Evolutionary conservation across 1,140 invertebrate species (phyloP).

Genomic region (Linepithema humile): DNA sequence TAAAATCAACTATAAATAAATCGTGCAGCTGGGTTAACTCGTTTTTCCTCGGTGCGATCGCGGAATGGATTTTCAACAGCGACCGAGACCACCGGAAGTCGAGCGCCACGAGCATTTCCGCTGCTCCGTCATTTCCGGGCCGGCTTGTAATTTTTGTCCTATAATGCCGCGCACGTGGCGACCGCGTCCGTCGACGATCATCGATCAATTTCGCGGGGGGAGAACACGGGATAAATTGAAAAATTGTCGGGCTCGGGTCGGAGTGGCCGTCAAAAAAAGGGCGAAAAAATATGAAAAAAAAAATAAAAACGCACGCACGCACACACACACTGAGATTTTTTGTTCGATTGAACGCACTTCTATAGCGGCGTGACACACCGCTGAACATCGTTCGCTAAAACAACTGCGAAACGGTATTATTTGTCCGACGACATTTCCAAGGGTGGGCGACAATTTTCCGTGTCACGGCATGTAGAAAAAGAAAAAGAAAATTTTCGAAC

Average conservation of each 20-base stretch:
- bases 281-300: neutral
- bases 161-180: conserved; percentile 41
- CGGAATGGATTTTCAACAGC: conserved; percentile 48
- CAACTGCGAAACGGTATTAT: conserved; percentile 45
- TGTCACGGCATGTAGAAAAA: neutral
- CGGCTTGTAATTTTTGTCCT: conserved; percentile 66
- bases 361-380: conserved; percentile 26
- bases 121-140: conserved; percentile 64
- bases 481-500: neutral
- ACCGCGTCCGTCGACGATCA: conserved; percentile 35
- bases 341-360: conserved; percentile 42
- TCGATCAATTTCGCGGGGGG: conserved; percentile 49
- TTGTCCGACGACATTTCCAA: conserved; percentile 27
- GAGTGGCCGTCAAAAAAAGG: conserved; percentile 1
- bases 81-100: conserved; percentile 43
- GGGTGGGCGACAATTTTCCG: conserved; percentile 20
- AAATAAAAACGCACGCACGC: neutral
- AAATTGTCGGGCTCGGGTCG: conserved; percentile 41
- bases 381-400: conserved; percentile 33
- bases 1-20: conserved; percentile 5
- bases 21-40: neutral
- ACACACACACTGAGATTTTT: conserved; percentile 20
- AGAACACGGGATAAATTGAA: conserved; percentile 46
- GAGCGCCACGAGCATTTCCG: conserved; percentile 61
- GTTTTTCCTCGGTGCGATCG: conserved; percentile 30